Evolutionary conservation across 2,113 vertebrate genomes (phyloP).

Genomic region (Nestor notabilis): DNA sequence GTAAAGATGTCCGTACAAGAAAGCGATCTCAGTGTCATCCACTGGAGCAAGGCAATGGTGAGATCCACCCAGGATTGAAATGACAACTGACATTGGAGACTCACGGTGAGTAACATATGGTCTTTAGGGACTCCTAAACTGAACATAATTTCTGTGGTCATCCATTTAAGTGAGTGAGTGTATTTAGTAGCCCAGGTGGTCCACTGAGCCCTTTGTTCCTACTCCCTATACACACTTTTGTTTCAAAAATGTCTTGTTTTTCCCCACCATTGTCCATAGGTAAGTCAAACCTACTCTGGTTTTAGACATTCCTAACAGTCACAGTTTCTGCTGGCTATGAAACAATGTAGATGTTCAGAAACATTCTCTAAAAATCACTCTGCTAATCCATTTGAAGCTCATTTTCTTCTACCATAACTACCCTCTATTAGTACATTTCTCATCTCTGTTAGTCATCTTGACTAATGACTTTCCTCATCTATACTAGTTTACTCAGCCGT

Average conservation of each 20-base stretch:
- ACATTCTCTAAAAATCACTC: background rate
- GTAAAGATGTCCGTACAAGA: background rate
- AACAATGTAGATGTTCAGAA: conserved; percentile 23
- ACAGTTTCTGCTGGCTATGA: background rate
- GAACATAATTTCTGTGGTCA: background rate
- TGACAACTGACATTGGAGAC: background rate
- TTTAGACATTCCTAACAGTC: background rate
- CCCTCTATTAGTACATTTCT: conserved; percentile 26
- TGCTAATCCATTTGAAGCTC: background rate
- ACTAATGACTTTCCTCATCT: conserved; percentile 53
- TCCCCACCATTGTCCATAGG: background rate
- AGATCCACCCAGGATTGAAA: background rate
- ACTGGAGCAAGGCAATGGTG: rapidly evolving
- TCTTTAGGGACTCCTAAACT: background rate
- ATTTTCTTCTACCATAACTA: background rate
- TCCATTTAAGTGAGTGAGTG: background rate
- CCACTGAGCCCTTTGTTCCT: background rate
- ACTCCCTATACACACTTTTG: background rate
- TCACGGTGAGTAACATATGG: background rate
- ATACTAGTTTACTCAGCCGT: conserved; percentile 32
- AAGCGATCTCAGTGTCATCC: background rate
- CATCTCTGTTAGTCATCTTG: conserved; percentile 53
- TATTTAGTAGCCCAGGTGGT: background rate
- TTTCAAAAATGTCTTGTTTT: background rate
- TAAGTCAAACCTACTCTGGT: background rate